These are phyloP conservation scores for Seira ritae DNA, from an alignment of 2,888 invertebrate genomes.

Conservation along the genomic window DNA sequence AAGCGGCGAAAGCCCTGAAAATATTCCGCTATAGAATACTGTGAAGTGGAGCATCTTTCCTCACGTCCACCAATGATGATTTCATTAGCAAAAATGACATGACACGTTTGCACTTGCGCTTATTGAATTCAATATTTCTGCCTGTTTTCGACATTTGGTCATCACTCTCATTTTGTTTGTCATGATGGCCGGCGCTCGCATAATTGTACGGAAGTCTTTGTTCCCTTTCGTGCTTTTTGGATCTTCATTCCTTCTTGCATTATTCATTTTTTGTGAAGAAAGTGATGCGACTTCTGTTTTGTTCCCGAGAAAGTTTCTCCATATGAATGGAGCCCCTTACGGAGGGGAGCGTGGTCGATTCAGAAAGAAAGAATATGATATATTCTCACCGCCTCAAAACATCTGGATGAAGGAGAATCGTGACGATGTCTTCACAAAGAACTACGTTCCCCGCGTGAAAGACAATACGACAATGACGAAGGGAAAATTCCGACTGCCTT, in stretches of 20 bases:
- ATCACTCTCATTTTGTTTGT: slow-evolving; percentile 16
- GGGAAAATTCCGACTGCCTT: slow-evolving; percentile 50
- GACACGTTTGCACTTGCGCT: background rate
- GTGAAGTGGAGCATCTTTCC: too few species aligned
- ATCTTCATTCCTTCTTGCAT: slow-evolving; percentile 21
- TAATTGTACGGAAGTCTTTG: too few species aligned
- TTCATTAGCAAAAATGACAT: background rate
- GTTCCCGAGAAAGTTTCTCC: slow-evolving; percentile 38
- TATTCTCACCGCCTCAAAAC: slow-evolving; percentile 45
- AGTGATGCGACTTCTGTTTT: slow-evolving; percentile 19
- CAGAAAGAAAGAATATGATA: slow-evolving; percentile 48
- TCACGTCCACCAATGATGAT: background rate
- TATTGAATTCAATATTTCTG: background rate
- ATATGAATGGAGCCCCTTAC: slow-evolving; percentile 17
- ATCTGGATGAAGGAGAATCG: slow-evolving; percentile 36
- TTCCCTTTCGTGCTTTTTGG: background rate
- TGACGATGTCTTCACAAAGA: slow-evolving; percentile 47
- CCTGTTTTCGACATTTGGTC: background rate
- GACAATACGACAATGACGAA: slow-evolving; percentile 30
- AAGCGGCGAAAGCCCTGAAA: too few species aligned
- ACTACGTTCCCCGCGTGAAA: slow-evolving; percentile 26
- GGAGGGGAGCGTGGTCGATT: slow-evolving; percentile 23
- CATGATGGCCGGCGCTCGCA: slow-evolving; percentile 16
- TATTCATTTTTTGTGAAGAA: slow-evolving; percentile 25
- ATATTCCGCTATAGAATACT: too few species aligned